phyloP scores from a whole-genome alignment of 2,888 invertebrate genomes.

The Harpalus rubripes region DNA sequence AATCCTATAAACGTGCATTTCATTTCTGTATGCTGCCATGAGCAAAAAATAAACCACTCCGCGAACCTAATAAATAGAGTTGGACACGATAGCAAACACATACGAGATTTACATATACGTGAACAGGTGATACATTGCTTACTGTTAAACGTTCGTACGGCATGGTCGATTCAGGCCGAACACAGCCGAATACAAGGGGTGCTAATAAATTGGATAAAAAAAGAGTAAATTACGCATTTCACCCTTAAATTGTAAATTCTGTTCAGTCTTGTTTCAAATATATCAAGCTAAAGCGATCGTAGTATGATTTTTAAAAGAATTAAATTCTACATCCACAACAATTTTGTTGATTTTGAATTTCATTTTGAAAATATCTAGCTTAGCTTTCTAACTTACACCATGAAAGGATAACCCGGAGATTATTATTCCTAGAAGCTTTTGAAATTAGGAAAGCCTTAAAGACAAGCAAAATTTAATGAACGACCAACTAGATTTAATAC shows the following conservation, averaged over 20 bases:
- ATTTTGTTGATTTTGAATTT: not conserved
- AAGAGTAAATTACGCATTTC: not conserved
- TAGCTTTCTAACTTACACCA: too few species aligned
- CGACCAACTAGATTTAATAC: too few species aligned
- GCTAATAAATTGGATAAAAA: not conserved
- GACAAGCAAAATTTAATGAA: too few species aligned
- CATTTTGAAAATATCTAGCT: too few species aligned
- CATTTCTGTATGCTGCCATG: constrained; percentile 30
- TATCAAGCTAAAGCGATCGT: not conserved
- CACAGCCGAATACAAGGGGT: constrained; percentile 10
- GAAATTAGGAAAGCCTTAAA: too few species aligned
- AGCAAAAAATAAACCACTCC: constrained; percentile 62
- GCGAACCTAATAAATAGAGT: constrained; percentile 64
- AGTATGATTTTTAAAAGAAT: not conserved
- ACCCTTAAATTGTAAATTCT: constrained; percentile 8
- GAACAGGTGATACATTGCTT: constrained; percentile 57
- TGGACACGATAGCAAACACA: constrained; percentile 61
- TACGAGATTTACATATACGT: constrained; percentile 62
- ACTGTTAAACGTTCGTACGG: constrained; percentile 55
- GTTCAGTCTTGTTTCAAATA: not conserved
- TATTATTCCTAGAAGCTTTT: too few species aligned
- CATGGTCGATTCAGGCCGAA: constrained; percentile 14
- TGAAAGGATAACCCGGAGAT: too few species aligned
- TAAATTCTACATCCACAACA: not conserved
- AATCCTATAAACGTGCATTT: constrained; percentile 62